A percentile compares a stretch with the other conserved stretches of the same genome.
These are phyloP conservation scores for Gymnothorax reevesii DNA, from an alignment of 2,797 vertebrate genomes.

Conservation along the genomic window DNA sequence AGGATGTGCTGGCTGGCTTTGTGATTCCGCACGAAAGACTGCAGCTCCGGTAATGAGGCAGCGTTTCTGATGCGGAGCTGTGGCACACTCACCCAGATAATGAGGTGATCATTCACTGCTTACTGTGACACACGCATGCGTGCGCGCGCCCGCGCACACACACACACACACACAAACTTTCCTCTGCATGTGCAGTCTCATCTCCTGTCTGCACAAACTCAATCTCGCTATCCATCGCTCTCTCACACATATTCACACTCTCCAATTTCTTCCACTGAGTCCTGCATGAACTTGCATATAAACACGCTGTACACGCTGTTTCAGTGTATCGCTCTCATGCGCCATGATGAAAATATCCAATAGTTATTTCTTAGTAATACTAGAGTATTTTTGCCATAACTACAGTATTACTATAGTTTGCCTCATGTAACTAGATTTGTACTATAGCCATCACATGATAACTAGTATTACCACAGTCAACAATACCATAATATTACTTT, in stretches of 20 bases:
- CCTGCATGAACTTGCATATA: no score
- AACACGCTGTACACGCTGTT: no score
- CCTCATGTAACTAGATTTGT: no score
- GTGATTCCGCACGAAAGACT: not conserved
- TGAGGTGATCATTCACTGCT: slow-evolving; percentile 11
- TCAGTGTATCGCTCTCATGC: no score
- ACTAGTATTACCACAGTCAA: no score
- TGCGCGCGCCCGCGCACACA: not conserved
- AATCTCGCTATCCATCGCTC: not conserved
- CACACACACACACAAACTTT: not conserved
- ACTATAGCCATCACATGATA: no score
- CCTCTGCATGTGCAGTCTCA: not conserved
- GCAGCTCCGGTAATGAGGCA: not conserved
- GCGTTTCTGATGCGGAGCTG: not conserved
- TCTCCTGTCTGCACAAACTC: not conserved
- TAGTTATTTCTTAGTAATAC: no score
- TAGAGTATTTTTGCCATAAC: no score
- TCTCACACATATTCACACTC: not conserved
- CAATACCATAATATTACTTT: no score
- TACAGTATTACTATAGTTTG: no score
- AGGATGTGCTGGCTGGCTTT: not conserved
- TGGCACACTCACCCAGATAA: not conserved
- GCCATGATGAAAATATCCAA: no score
- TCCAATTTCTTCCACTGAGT: no score
- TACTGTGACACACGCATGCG: not conserved